Percentiles rank a stretch among this genome's conserved stretches.
Conservation (phyloP, 2,113 vertebrate species). For the Lophura nycthemera region DNA sequence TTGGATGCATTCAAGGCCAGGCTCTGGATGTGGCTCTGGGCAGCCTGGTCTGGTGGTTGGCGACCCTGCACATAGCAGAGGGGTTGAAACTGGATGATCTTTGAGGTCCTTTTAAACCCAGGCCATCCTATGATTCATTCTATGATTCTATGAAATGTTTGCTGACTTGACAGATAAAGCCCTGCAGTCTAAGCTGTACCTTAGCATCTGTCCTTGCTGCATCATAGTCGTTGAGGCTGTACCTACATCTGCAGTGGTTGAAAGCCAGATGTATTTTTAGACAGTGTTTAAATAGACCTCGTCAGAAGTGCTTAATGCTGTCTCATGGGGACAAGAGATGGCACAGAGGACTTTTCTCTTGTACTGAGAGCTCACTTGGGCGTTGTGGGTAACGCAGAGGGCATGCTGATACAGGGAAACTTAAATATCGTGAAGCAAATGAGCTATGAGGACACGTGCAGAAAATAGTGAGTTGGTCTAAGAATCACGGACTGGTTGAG, state of each 20-base stretch:
- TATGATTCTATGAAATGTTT: background rate
- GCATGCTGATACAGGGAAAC: background rate
- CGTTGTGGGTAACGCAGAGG: background rate
- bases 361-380: background rate
- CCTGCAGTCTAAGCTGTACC: background rate
- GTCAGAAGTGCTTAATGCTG: background rate
- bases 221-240: background rate
- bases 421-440: background rate
- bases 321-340: background rate
- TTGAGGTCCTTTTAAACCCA: no score
- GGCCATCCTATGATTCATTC: no score
- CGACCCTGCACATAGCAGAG: no score
- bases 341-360: background rate
- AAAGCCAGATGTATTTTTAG: slow-evolving; percentile 5
- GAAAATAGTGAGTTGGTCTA: background rate
- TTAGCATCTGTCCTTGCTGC: background rate
- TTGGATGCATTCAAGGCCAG: no score
- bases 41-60: no score
- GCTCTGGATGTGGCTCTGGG: no score
- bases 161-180: background rate
- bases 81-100: no score
- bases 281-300: background rate
- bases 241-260: background rate
- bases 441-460: background rate
- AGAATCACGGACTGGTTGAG: background rate